Percentiles rank a stretch among this genome's conserved stretches.
Evolutionary conservation across 2,888 invertebrate species (phyloP).

Genomic region (Anarsia innoxiella): DNA sequence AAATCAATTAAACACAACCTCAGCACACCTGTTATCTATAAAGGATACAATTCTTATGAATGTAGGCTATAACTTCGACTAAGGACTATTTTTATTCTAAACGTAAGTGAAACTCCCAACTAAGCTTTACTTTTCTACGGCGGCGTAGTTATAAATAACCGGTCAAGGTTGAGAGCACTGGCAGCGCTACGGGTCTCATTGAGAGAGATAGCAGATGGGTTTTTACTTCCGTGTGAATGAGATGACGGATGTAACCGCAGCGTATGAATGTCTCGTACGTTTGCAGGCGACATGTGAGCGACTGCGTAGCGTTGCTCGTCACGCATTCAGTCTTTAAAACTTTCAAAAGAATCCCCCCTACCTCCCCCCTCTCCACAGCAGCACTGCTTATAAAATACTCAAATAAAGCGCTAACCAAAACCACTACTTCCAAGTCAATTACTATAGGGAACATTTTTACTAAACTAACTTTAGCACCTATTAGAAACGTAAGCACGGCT

Average conservation of each 20-base stretch:
- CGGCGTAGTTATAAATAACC: slow-evolving; percentile 36
- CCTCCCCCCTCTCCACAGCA: slow-evolving; percentile 21
- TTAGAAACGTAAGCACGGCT: slow-evolving; percentile 63
- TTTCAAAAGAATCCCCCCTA: slow-evolving; percentile 4
- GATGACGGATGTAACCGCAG: background rate
- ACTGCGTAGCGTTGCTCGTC: background rate
- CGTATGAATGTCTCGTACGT: slow-evolving; percentile 2
- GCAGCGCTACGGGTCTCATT: background rate
- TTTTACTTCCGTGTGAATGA: too few relatives aligned
- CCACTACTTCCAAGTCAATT: slow-evolving; percentile 88
- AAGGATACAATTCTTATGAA: slow-evolving; percentile 68
- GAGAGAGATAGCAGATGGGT: slow-evolving; percentile 1
- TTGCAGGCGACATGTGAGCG: background rate
- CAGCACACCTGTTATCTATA: slow-evolving; percentile 3
- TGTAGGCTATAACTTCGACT: slow-evolving; percentile 64
- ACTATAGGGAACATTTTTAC: slow-evolving; percentile 86
- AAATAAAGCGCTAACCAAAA: slow-evolving; percentile 47
- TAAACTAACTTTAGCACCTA: slow-evolving; percentile 71
- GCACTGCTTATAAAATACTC: slow-evolving; percentile 35
- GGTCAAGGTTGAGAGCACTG: slow-evolving; percentile 9
- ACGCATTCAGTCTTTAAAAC: background rate
- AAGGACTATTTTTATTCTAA: slow-evolving; percentile 59
- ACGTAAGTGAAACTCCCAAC: slow-evolving; percentile 47
- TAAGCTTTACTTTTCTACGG: slow-evolving; percentile 70
- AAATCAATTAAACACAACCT: slow-evolving; percentile 1